Conservation (phyloP, 2,113 vertebrate species). For the Tachuris rubrigastra region DNA sequence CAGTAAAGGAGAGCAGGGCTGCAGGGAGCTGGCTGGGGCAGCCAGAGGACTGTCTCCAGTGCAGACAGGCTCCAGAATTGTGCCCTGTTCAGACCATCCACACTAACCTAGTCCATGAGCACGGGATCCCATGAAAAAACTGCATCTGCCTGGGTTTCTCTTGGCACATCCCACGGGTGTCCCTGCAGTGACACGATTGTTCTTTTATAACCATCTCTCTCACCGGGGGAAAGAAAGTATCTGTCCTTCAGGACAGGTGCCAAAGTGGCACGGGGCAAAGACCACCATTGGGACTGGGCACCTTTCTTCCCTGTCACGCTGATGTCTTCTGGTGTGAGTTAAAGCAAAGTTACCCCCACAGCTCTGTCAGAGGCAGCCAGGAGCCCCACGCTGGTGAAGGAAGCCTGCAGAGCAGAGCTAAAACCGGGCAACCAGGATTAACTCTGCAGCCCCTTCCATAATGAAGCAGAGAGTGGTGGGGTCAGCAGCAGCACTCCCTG, state of each 20-base stretch:
- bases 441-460: not conserved
- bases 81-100: not conserved
- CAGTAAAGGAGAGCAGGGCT: not conserved
- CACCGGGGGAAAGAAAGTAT: not conserved
- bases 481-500: not conserved
- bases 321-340: not conserved
- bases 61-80: not conserved
- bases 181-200: not conserved
- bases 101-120: not conserved
- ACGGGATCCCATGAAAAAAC: not conserved
- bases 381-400: not conserved
- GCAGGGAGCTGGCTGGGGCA: not conserved
- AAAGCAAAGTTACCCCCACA: not conserved
- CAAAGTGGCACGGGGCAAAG: fast-evolving
- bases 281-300: fast-evolving
- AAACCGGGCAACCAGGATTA: not conserved
- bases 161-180: not conserved
- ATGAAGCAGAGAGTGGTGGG: fast-evolving
- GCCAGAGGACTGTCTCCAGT: not conserved
- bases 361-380: not conserved
- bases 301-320: not conserved
- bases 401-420: not conserved
- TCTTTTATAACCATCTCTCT: not conserved
- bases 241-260: not conserved
- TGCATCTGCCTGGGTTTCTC: not conserved